These are phyloP conservation scores for Brachypalpus laphriformis DNA, from an alignment of 2,888 invertebrate genomes.

Conservation along the genomic window DNA sequence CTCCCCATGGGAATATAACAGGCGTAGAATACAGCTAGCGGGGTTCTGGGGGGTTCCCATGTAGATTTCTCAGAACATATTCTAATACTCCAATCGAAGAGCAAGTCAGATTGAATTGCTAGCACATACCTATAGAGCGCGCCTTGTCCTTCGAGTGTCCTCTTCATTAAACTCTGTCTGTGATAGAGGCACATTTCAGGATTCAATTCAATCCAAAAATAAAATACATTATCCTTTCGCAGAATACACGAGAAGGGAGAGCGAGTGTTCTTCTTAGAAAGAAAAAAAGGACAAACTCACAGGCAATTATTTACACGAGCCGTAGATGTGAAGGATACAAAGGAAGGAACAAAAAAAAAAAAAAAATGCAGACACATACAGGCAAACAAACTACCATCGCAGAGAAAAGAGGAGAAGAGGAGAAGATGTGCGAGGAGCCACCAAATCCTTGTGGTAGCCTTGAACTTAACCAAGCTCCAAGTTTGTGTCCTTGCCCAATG, in stretches of 20 bases:
- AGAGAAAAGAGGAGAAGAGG: not conserved
- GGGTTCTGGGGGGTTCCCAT: not conserved
- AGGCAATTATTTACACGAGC: conserved; percentile 70
- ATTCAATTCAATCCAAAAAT: conserved; percentile 39
- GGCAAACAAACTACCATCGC: not conserved
- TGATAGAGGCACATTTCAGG: not conserved
- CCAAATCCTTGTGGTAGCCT: conserved; percentile 64
- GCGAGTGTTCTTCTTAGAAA: conserved; percentile 1
- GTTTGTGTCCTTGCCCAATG: conserved; percentile 70
- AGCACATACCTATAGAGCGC: not conserved
- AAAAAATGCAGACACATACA: conserved; percentile 21
- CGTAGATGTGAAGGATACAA: conserved; percentile 42
- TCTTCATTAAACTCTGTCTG: conserved; percentile 19
- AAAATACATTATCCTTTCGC: conserved; percentile 42
- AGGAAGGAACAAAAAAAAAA: no score
- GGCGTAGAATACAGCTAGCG: no score
- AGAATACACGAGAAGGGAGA: not conserved
- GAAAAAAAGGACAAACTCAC: conserved; percentile 26
- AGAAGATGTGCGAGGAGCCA: conserved; percentile 16
- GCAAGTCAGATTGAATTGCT: conserved; percentile 14
- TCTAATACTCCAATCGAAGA: conserved; percentile 22
- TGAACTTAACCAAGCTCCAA: conserved; percentile 73
- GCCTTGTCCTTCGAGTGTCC: conserved; percentile 47
- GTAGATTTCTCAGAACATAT: conserved; percentile 12
- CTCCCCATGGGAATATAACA: not conserved